Percentiles rank a stretch among this genome's conserved stretches.
Conservation (phyloP, 2,113 vertebrate species). For the Takifugu bimaculatus region DNA sequence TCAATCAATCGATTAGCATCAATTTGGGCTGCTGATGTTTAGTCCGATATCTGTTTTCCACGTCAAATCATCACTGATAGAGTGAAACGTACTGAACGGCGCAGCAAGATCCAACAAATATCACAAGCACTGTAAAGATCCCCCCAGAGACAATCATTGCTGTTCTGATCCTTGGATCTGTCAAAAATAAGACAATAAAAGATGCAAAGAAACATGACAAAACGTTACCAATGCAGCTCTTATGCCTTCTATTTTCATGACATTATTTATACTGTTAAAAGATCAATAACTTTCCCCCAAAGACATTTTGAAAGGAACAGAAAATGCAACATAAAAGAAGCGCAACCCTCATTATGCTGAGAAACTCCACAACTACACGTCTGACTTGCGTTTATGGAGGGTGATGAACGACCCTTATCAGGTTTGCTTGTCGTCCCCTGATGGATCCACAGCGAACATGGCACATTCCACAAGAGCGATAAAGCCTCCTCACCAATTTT, state of each 20-base stretch:
- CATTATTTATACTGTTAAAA: no score
- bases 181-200: not conserved
- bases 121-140: slow-evolving; percentile 24
- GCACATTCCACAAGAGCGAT: not conserved
- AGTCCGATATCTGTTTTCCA: not conserved
- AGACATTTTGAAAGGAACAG: not conserved
- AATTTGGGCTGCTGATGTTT: not conserved
- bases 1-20: not conserved
- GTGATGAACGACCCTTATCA: no score
- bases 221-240: not conserved
- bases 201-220: not conserved
- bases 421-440: no score
- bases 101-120: slow-evolving; percentile 43
- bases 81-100: slow-evolving; percentile 43
- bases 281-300: not conserved
- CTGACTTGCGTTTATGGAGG: no score
- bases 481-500: slow-evolving; percentile 71
- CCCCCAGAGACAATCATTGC: slow-evolving; percentile 20
- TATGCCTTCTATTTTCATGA: no score
- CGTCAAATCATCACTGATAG: not conserved
- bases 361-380: not conserved
- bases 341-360: not conserved
- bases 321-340: not conserved
- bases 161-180: slow-evolving; percentile 44
- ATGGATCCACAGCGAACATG: not conserved